Evolutionary conservation across 2,113 vertebrate species (phyloP).

Genomic region (Myiozetetes cayanensis): DNA sequence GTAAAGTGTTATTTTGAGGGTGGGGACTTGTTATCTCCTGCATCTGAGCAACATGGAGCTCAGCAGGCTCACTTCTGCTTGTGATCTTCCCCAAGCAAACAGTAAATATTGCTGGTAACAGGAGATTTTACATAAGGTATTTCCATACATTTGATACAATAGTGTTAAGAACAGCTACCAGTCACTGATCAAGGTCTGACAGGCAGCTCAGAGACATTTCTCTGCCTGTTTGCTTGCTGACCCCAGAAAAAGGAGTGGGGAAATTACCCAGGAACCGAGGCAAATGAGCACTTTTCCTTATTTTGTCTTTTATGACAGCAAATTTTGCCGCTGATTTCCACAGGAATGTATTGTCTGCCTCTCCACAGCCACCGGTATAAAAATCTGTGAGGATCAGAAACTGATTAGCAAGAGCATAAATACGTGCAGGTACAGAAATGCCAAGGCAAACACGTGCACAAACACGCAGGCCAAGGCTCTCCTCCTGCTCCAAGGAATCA

Average conservation of each 20-base stretch:
- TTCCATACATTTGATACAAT: neutral
- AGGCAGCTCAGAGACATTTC: neutral
- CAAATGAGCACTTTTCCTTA: neutral
- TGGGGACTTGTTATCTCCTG: neutral
- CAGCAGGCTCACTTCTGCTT: neutral
- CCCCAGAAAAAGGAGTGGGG: neutral
- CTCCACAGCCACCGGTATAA: neutral
- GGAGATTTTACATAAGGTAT: neutral
- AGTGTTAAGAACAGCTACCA: neutral
- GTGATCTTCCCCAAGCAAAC: neutral
- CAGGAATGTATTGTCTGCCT: neutral
- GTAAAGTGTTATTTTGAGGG: neutral
- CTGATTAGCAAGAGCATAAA: neutral
- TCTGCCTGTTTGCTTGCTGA: neutral
- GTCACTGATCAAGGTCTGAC: neutral
- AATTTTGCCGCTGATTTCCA: neutral
- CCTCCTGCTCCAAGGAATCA: neutral
- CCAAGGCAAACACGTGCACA: neutral
- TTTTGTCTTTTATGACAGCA: neutral
- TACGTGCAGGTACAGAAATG: rapidly evolving
- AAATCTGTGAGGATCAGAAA: neutral
- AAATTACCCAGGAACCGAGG: neutral
- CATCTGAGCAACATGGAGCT: neutral
- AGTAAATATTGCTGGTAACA: neutral
- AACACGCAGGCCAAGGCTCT: neutral